Evolutionary conservation across 2,888 invertebrate species (phyloP), one percentile per base, ranked within the genome.

Genomic region (Caradrina clavipalpis): DNA sequence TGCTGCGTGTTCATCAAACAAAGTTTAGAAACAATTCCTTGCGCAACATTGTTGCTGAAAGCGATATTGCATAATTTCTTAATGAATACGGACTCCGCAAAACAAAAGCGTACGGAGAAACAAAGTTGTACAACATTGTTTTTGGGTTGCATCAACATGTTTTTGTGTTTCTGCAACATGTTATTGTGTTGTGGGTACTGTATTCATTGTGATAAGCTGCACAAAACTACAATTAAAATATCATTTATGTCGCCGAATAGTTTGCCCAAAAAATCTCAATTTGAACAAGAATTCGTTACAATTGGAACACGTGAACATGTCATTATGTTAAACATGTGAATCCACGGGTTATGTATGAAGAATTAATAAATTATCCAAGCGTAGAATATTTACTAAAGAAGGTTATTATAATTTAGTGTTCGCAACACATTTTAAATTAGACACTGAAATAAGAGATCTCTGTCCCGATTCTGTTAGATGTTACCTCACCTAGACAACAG

Each of bases 221-320:
- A 61, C 15, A 22, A 47, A 68, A 21, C 21, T 53, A 15, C 17
- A 7, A 55, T 15, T 5, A 45, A 51, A 53, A 58, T n/a, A 17
- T 2, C 13, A 11, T 19, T 42, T 39, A 13, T 22, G 50, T 35
- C n/a, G 49, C 22, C 17, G 53, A 39, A 49, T 39, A 47, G 19
- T 57, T 60, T 62, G 53, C 50, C 71, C n/a, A 55, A 62, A 50
- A 57, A 15, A 5, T 56, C 11, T 8, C 19, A 31, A 35, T 35
- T 0, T 4, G 22, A 74, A 42, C n/a, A 73, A 64, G 72, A 45
- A 65, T 66, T 39, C 49, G 17, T 2, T 42, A n/a, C 39, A 53
- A 51, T 53, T 39, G 39, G 35, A 73, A 2, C 26, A 26, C 4
- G 4, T 3, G 35, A 73, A 2, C 26, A 26, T 26, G 4, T 3